These are phyloP conservation scores for Morbakka virulenta DNA, from an alignment of 30 jellyfish, hydroid and myxozoan species.

Conservation along the genomic window DNA sequence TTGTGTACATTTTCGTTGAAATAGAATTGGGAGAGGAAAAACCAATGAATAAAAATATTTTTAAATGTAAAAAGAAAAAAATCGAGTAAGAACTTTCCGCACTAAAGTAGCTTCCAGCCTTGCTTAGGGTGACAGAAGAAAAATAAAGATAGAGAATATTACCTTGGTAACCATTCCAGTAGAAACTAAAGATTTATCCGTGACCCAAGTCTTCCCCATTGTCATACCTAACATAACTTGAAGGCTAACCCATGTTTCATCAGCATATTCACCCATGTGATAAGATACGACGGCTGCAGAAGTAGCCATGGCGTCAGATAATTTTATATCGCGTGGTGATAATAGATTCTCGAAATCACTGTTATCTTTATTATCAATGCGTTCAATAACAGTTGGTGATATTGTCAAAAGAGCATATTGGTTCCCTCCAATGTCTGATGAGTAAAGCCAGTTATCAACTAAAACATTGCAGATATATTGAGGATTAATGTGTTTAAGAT, in stretches of 20 bases:
- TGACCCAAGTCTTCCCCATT: slow-evolving; percentile 66
- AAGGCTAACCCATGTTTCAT: slow-evolving; percentile 45
- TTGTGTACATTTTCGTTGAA: too few relatives aligned
- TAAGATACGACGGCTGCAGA: slow-evolving; percentile 67
- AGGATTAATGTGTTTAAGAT: slow-evolving; percentile 37
- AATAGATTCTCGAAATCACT: slow-evolving; percentile 46
- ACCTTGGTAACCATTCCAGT: not conserved
- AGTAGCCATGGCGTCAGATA: slow-evolving; percentile 83
- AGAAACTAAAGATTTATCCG: slow-evolving; percentile 28
- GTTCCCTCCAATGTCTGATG: not conserved
- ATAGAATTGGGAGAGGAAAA: too few relatives aligned
- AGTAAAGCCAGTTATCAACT: slow-evolving; percentile 65
- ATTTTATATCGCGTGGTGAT: slow-evolving; percentile 43
- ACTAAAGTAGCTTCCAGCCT: too few relatives aligned
- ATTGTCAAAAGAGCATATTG: slow-evolving; percentile 48
- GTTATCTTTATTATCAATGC: slow-evolving; percentile 55
- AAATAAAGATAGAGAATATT: too few relatives aligned
- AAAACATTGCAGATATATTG: slow-evolving; percentile 49
- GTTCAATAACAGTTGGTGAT: slow-evolving; percentile 53
- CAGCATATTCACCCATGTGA: slow-evolving; percentile 53
- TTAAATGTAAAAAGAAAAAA: too few relatives aligned
- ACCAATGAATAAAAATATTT: too few relatives aligned
- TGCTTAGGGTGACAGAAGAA: too few relatives aligned
- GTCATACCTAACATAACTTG: slow-evolving; percentile 68
- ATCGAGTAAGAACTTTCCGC: too few relatives aligned